Base-by-base conservation (phyloP, 2,888 invertebrate genomes). In the Graphium colonna region DNA sequence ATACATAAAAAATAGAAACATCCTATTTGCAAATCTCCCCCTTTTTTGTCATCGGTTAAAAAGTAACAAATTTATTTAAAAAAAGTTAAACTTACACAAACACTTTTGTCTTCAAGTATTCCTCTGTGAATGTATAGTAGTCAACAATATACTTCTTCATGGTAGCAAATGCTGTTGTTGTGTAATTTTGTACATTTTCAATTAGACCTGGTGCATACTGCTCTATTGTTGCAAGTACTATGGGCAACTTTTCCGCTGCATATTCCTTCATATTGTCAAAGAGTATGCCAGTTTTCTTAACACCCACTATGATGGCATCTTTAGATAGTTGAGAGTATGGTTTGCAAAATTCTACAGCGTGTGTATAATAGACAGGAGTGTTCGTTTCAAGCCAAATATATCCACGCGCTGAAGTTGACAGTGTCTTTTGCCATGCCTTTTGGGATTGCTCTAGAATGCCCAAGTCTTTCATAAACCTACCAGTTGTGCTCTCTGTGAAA, bases 201-300 rank as follows among this genome's bases (percentile, higher is more conserved):
- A 94, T 73, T 55, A 94, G 77, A n/a, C 95, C 95, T 0, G 95
- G 95, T 8, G 92, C 92, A 69, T 95, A 94, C 57, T 92, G 82
- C 48, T 95, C 95, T 64, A 95, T 90, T 0, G 83, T 82, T 0
- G 77, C 73, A 0, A 77, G 63, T 0, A 90, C 86, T 0, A 86
- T 70, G 0, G 90, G 88, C 10, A 84, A 79, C 62, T 92, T 93
- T 54, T 87, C 87, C 1, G 75, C 72, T 1, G 90, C 73, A 64
- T 91, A 92, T 7, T 86, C 85, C 21, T 76, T 83, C n/a, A 84
- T 63, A 60, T 91, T 91, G 1, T 73, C 73, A 58, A 89, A 92
- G 1, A 90, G 55, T 56, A 87, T 76, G 42, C 86, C 78, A 8
- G 82, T 76, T 58, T 90, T 87, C 59, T 93, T 94, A 44, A 83